A percentile compares a stretch with the other conserved stretches of the same genome.
Evolutionary conservation across 2,888 invertebrate species (phyloP).

Genomic region (Idaea biselata): DNA sequence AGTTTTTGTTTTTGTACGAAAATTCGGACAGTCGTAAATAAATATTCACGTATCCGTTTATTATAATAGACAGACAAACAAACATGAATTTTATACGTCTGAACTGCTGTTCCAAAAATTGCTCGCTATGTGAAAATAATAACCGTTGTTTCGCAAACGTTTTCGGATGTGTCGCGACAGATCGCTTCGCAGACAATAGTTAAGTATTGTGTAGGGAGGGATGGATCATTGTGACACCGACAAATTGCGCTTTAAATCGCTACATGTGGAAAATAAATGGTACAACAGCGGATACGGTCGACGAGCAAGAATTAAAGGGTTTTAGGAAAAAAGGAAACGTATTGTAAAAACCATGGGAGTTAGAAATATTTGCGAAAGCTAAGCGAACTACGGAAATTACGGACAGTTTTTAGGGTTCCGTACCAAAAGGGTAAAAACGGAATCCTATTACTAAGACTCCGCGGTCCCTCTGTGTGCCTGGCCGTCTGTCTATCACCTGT

Average conservation of each 20-base stretch:
- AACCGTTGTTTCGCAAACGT: conserved; percentile 8
- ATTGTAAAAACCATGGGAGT: background rate
- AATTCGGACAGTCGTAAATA: too few relatives aligned
- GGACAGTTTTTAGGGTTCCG: too few relatives aligned
- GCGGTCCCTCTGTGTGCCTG: too few relatives aligned
- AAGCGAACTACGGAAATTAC: too few relatives aligned
- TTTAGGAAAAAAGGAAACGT: background rate
- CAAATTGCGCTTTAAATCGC: conserved; percentile 35
- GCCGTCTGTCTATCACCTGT: too few relatives aligned
- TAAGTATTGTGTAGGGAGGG: conserved; percentile 13
- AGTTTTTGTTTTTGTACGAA: too few relatives aligned
- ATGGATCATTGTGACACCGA: conserved; percentile 39
- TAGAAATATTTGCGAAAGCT: background rate
- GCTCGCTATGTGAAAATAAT: background rate
- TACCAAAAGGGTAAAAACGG: too few relatives aligned
- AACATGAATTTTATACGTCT: too few relatives aligned
- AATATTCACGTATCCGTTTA: too few relatives aligned
- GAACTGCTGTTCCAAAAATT: too few relatives aligned
- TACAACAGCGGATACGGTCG: background rate
- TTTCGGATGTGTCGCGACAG: conserved; percentile 49
- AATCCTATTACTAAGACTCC: too few relatives aligned
- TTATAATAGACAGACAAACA: too few relatives aligned
- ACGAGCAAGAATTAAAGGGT: background rate
- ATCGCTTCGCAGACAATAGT: conserved; percentile 40
- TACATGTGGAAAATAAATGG: conserved; percentile 30